Base-by-base conservation (phyloP, 2,888 invertebrate genomes). In the Eupithecia subfuscata region DNA sequence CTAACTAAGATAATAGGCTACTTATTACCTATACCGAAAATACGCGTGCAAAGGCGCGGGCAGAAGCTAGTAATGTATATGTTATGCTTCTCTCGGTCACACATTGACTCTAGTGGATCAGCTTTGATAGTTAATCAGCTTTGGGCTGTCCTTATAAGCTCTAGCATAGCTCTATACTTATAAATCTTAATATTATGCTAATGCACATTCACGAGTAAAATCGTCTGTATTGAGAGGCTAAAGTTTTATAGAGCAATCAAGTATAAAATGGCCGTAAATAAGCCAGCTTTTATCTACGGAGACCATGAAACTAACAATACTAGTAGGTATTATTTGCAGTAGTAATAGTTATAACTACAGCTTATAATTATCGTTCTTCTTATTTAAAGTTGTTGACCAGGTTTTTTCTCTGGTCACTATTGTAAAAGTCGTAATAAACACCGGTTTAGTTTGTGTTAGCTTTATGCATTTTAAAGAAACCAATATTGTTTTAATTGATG, bases 111-210 rank as follows among this genome's bases (percentile, higher is more conserved):
- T 56, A 11, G 11, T 52, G n/a, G n/a, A n/a, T n/a, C n/a, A n/a
- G n/a, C 16, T 11, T 16, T 48, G n/a, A n/a, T n/a, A 3, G n/a
- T n/a, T n/a, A 6, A 37, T 37, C 37, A 52, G n/a, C 52, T n/a
- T 52, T 52, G 52, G 34, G 34, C 34, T 11, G 12, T n/a, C 65
- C 11, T n/a, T 40, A 65, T 65, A 8, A n/a, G n/a, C 68, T 40
- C 52, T 40, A 74, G 65, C 40, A 40, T 52, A 30, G 71, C 68
- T 69, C 30, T 37, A 75, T 70, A 69, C 76, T 79, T 78, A 76
- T 79, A 80, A 80, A 82, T 79, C 76, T 78, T 78, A 79, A 79
- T 83, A 82, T 82, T 79, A 82, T 82, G 81, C 69, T 82, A 82
- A 84, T 84, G 73, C 79, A 77, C 77, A 81, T 83, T 83, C 81